Base-by-base conservation (phyloP, 2,888 invertebrate species). In the Pollenia griseotomentosa region DNA sequence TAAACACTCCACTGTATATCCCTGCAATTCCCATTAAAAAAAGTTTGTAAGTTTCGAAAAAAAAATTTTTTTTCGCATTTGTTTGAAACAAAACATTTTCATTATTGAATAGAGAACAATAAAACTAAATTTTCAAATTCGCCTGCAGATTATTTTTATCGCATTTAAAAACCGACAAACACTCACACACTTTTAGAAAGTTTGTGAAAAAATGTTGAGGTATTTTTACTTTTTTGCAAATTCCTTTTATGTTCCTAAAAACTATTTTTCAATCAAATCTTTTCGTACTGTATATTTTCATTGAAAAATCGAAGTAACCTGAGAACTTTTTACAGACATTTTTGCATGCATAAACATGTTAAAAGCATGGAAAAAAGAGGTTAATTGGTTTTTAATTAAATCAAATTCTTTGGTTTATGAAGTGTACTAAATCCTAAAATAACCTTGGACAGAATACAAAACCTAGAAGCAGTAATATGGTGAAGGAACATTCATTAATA, bases 91-190 rank as follows among this genome's bases (percentile, higher is more conserved):
- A 51, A 68, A 68, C 19, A 61, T 59, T 79, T 65, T 65, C 73
- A 65, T 73, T 73, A 48, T 73, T 57, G n/a, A n/a, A n/a, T 2
- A 33, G 40, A 73, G 55, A 33, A 73, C 46, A 63, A 46, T 7
- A n/a, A 40, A 40, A 44, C 6, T 23, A 66, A 53, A 42, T 23
- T 44, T 16, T 80, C 59, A 16, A 51, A 55, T 55, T 73, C 40
- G 73, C 65, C 61, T 65, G 66, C 53, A 61, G 74, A 53, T 53
- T 66, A 74, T 66, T 74, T 71, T 81, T 74, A 74, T 74, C 73
- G 23, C 81, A 57, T 66, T 66, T 74, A 6, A 74, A 33, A n/a
- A 53, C 57, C 33, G 14, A 19, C 75, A 61, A 61, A 46, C 23
- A 44, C 71, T 33, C 33, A 55, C 42, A 75, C 68, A 53, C 59